Evolutionary conservation across 1,140 invertebrate species (phyloP).

Genomic region (Zophobas morio): DNA sequence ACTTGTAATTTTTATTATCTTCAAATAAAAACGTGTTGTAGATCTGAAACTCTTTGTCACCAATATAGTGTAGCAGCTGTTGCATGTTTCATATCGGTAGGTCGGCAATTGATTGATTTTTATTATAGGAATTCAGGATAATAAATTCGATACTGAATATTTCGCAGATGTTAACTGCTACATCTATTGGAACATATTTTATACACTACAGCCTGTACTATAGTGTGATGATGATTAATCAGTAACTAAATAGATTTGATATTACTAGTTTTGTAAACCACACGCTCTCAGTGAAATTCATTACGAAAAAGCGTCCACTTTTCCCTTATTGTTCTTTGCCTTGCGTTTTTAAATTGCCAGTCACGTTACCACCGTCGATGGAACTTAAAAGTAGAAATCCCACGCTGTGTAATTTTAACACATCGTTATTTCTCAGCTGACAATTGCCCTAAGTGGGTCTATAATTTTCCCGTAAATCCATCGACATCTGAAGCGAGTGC

Average conservation of each 20-base stretch:
- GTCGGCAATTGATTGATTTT: too few relatives aligned
- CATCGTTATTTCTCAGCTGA: conserved; percentile 25
- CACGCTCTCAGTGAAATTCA: neutral
- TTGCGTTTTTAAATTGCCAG: conserved; percentile 18
- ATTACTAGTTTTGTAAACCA: neutral
- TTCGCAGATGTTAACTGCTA: too few relatives aligned
- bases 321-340: conserved; percentile 18
- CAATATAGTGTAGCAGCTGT: too few relatives aligned
- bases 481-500: neutral
- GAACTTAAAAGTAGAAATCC: conserved; percentile 27
- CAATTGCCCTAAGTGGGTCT: conserved; percentile 3
- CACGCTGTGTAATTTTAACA: conserved; percentile 29
- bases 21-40: too few relatives aligned
- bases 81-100: too few relatives aligned
- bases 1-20: too few relatives aligned
- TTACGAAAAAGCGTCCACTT: conserved; percentile 9
- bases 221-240: too few relatives aligned
- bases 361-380: conserved; percentile 29
- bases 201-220: too few relatives aligned
- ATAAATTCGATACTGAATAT: too few relatives aligned
- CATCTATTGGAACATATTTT: too few relatives aligned
- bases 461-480: conserved; percentile 5
- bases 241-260: neutral
- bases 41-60: too few relatives aligned
- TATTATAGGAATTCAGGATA: too few relatives aligned